Evolutionary conservation across 2,888 invertebrate species (phyloP), one percentile per base, ranked within the genome.

Genomic region (Phalangium opilio): DNA sequence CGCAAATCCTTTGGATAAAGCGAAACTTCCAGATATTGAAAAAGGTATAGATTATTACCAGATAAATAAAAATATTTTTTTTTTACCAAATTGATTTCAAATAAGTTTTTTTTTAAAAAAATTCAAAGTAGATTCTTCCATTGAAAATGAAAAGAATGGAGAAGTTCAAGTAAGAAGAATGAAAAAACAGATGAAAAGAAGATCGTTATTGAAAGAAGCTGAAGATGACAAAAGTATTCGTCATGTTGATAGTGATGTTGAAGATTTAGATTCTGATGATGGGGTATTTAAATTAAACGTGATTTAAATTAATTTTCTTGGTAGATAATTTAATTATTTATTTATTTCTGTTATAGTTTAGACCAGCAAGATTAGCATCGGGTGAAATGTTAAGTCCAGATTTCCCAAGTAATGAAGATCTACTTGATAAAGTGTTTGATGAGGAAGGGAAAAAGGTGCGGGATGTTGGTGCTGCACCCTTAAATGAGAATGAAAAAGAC

Each of bases 211-310:
- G 11, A 21, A 42, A 27, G 50, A 52, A 50, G 52, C 49, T 7
- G 50, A 54, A 35, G 49, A 49, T 12, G 50, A 55, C 50, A 47
- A 52, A 50, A 44, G 48, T 35, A 45, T 51, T 47, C 36, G 50
- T 40, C 43, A 55, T 41, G 52, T 45, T 11, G 51, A 53, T 27
- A 52, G 53, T 43, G 52, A 54, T 41, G 45, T 46, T 21, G 51
- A 51, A 32, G 50, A 51, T 14, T 50, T 53, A 18, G 27, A 43
- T 14, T 53, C 52, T 8, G 55, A 57, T 43, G 43, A 27, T 27
- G 8, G 5, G 27, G 27, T 27, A 27, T 27, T 27, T 27, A 4
- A 27, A 27, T 27, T 27, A 27, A 27, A 27, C 27, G 27, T 8
- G 27, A 27, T 8, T 27, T 8, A 27, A 27, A 27, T 27, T 27